A percentile compares a stretch with the other conserved stretches of the same genome.
phyloP scores from a whole-genome alignment of 2,888 invertebrate species.

The Hymenopus coronatus region DNA sequence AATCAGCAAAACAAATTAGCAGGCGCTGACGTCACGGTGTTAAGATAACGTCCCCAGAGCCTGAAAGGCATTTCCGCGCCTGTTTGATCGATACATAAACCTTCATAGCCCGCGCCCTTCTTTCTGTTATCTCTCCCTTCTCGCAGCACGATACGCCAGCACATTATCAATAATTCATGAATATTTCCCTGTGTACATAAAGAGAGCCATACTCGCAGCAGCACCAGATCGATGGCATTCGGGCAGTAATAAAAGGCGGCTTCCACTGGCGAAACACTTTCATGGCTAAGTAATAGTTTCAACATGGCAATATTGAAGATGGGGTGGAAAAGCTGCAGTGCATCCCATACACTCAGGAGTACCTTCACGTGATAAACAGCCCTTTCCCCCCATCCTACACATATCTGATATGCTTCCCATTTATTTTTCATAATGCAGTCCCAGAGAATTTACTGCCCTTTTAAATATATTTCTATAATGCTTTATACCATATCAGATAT shows the following conservation, averaged over 20 bases:
- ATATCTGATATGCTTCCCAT: too few relatives aligned
- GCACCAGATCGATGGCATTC: slow-evolving; percentile 8
- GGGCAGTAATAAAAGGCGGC: not conserved
- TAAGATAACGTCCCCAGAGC: not conserved
- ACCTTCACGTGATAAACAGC: too few relatives aligned
- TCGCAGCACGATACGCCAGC: not conserved
- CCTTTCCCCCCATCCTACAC: too few relatives aligned
- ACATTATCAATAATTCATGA: slow-evolving; percentile 22
- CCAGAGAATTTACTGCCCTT: too few relatives aligned
- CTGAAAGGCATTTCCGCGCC: not conserved
- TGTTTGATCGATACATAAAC: not conserved
- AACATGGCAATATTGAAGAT: not conserved
- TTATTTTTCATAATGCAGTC: too few relatives aligned
- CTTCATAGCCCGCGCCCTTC: not conserved
- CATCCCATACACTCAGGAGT: not conserved
- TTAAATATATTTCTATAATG: too few relatives aligned
- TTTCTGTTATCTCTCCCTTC: slow-evolving; percentile 8
- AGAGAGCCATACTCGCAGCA: not conserved
- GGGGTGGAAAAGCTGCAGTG: not conserved
- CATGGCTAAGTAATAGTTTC: not conserved
- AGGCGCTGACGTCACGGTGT: not conserved
- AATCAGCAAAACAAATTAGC: not conserved
- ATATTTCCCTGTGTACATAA: slow-evolving; percentile 9
- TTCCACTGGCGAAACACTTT: not conserved
- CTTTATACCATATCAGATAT: too few relatives aligned